phyloP scores from a whole-genome alignment of 1,140 invertebrate genomes.

The Metopolophium dirhodum region DNA sequence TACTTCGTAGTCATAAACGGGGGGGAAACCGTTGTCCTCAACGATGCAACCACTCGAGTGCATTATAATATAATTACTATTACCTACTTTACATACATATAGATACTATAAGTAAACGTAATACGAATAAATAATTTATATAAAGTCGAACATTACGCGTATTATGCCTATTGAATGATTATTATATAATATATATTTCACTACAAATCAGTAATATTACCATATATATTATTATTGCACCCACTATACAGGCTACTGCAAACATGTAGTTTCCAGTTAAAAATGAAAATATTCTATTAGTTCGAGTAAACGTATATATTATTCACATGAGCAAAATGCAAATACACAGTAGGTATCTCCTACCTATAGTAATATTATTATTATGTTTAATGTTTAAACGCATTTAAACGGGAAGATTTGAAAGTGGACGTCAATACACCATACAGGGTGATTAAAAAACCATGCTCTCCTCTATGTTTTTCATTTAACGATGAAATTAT shows the following conservation, averaged over 20 bases:
- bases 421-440: neutral
- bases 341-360: neutral
- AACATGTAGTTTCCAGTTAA: neutral
- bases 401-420: neutral
- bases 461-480: too few relatives aligned
- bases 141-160: neutral
- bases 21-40: too few relatives aligned
- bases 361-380: neutral
- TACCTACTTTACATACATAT: neutral
- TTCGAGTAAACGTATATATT: neutral
- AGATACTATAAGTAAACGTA: neutral
- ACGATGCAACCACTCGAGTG: too few relatives aligned
- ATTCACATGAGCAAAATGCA: neutral
- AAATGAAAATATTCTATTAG: conserved; percentile 3
- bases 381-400: conserved; percentile 11
- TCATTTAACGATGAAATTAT: too few relatives aligned
- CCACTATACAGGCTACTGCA: too few relatives aligned
- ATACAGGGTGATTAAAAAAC: too few relatives aligned
- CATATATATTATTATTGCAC: neutral
- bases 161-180: neutral
- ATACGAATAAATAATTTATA: neutral
- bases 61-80: too few relatives aligned
- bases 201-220: too few relatives aligned
- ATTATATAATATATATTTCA: neutral
- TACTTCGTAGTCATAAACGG: too few relatives aligned